A percentile compares a stretch with the other conserved stretches of the same genome.
Conservation (phyloP, 2,113 vertebrate species). For the Scomber japonicus region DNA sequence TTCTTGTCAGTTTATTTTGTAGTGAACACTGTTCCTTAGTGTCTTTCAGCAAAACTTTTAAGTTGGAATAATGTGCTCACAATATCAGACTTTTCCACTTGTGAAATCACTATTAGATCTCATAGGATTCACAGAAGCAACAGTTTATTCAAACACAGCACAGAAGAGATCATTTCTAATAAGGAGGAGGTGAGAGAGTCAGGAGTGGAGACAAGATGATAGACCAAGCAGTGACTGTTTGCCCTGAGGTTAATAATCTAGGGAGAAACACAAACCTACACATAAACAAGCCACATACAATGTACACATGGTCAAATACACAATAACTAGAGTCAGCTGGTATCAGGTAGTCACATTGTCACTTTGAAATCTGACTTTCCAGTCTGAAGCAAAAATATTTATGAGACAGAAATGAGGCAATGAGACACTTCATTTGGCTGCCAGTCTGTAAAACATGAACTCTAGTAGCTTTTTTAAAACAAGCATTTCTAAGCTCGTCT, state of each 20-base stretch:
- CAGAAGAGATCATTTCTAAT: conserved; percentile 5
- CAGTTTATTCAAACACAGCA: conserved; percentile 26
- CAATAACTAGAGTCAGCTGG: conserved; percentile 7
- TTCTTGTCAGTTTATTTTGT: conserved; percentile 36
- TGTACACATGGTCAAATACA: conserved; percentile 18
- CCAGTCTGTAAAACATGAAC: conserved; percentile 42
- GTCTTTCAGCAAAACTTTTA: conserved; percentile 42
- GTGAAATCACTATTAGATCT: conserved; percentile 33
- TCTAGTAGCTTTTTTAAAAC: conserved; percentile 23
- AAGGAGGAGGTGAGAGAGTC: conserved; percentile 24
- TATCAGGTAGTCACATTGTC: conserved; percentile 2
- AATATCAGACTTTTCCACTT: conserved; percentile 30
- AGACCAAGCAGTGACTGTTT: neutral
- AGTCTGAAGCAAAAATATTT: conserved; percentile 40
- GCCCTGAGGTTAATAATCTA: conserved; percentile 10
- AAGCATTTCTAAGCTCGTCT: conserved; percentile 30
- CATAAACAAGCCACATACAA: neutral
- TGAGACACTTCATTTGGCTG: conserved; percentile 48
- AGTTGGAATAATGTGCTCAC: conserved; percentile 19
- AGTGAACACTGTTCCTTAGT: conserved; percentile 10
- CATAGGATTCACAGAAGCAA: conserved; percentile 19
- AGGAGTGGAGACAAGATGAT: conserved; percentile 15
- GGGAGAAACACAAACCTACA: conserved; percentile 11
- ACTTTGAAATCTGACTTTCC: conserved; percentile 27
- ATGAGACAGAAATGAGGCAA: conserved; percentile 30